Base-by-base conservation (phyloP, 2,797 vertebrate genomes). In the Stomatorhinus walkeri region DNA sequence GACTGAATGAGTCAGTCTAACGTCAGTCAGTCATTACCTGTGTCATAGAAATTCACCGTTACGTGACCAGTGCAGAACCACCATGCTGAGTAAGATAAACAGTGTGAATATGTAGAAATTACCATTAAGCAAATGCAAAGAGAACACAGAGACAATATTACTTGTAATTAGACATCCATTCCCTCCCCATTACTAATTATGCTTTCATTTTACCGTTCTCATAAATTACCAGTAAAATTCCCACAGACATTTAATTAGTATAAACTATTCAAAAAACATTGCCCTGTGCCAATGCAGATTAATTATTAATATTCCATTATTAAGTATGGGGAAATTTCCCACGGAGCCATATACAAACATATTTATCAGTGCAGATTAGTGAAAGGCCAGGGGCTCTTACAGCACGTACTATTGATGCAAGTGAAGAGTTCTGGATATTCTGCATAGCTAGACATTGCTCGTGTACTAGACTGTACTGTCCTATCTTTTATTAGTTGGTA, bases 191-290 rank as follows among this genome's bases (percentile, higher is more conserved):
- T 79, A 46, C 72, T 43, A n/a, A 43, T 43, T 43, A 79, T 43
- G 72, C 72, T 79, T 79, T 79, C 36, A 40, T 79, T 79, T 43
- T 79, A 43, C 72, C 16, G 19, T 79, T 79, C 72, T 46, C 32
- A 46, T 79, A 79, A 79, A 79, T 79, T 79, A 79, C 14, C 36
- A 79, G 72, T 79, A 79, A 79, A 43, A 79, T 79, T 79, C 72
- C 72, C 72, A 79, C 72, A 40, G 72, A 79, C 72, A 79, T 79
- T 79, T 79, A 79, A 79, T 79, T 40, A 79, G 72, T 79, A 79
- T n/a, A 79, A 79, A 79, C 72, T 40, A 79, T 79, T 72, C 32
- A 32, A 79, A 79, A 79, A 79, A 79, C 40, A 79, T 79, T n/a
- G 36, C 72, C 72, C 72, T 79, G 40, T 40, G 72, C 72, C 36